Evolutionary conservation across 2,888 invertebrate genomes (phyloP), one percentile per base, ranked within the genome.

Genomic region (Hirtodrosophila confusa): DNA sequence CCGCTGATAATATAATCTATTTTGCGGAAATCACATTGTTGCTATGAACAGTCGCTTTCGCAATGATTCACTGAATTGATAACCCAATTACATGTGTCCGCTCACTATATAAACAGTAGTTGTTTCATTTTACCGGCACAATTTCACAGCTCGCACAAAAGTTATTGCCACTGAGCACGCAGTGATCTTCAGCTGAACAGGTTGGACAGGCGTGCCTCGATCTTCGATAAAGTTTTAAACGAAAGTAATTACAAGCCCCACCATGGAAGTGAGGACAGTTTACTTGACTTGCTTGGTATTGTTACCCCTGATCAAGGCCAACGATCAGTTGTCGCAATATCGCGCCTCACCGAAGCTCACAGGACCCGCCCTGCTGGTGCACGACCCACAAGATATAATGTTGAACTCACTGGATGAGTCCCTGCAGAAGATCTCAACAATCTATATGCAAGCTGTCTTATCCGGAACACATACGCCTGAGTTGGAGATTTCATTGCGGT

Each of bases 371-470:
- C 69, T 74, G 24, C 48, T 80, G 5, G 0, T 56, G 0, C 78
- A 78, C n/a, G 64, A 63, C 43, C 36, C 74, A 0, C 47, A 83
- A 36, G 90, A 90, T 58, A 39, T 23, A 0, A 74, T 80, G 1
- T 44, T 90, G 0, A 80, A 80, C 33, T 51, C 84, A 2, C 51
- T 90, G 53, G 90, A 90, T 29, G 61, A 35, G 4, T 87, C 89
- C 0, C 37, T 90, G 50, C 58, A 79, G 4, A 86, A 89, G 64
- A 75, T 90, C 2, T 78, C 88, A 11, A 80, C 70, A 0, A 68
- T 90, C 27, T 90, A 90, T 51, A 89, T 88, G 73, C 90, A 90
- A 44, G 90, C 90, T 0, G 45, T 90, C 39, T 80, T 90, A 29
- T 76, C 89, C 0, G 89, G 88, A 10, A 90, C 89, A 0, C 89